Conservation (phyloP, 2,797 vertebrate genomes). For the Macropodus opercularis region DNA sequence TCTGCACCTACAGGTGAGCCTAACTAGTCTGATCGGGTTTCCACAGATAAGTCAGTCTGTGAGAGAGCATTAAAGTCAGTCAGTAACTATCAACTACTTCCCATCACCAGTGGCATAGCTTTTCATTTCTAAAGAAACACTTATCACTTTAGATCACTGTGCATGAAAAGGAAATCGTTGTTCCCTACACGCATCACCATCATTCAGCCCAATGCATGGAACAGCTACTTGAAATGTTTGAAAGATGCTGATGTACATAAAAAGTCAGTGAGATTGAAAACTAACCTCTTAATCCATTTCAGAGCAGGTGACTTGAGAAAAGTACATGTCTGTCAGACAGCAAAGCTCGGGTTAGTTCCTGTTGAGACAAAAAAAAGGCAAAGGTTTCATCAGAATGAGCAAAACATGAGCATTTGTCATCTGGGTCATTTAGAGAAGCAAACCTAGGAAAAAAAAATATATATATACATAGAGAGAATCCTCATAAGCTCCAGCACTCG, state of each 20-base stretch:
- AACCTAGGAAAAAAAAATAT: not conserved
- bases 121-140: slow-evolving; percentile 15
- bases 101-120: not conserved
- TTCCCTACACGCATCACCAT: slow-evolving; percentile 12
- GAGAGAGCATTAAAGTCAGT: slow-evolving; percentile 15
- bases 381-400: slow-evolving; percentile 6
- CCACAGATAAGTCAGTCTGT: slow-evolving; percentile 26
- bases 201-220: slow-evolving; percentile 1
- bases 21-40: slow-evolving; percentile 52
- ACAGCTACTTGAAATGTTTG: not conserved
- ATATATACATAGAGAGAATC: not conserved
- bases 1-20: slow-evolving; percentile 36
- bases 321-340: slow-evolving; percentile 35
- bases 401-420: not conserved
- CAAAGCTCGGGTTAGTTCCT: slow-evolving; percentile 36
- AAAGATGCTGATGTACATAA: slow-evolving; percentile 3
- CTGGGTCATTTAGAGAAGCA: not conserved
- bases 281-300: slow-evolving; percentile 70
- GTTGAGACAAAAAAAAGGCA: slow-evolving; percentile 20
- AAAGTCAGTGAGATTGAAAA: slow-evolving; percentile 5
- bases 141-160: not conserved
- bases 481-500: slow-evolving; percentile 26
- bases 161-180: slow-evolving; percentile 3
- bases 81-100: slow-evolving; percentile 3
- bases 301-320: slow-evolving; percentile 29